Conservation (phyloP, 2,797 vertebrate genomes). For the Oreochromis grahami region DNA sequence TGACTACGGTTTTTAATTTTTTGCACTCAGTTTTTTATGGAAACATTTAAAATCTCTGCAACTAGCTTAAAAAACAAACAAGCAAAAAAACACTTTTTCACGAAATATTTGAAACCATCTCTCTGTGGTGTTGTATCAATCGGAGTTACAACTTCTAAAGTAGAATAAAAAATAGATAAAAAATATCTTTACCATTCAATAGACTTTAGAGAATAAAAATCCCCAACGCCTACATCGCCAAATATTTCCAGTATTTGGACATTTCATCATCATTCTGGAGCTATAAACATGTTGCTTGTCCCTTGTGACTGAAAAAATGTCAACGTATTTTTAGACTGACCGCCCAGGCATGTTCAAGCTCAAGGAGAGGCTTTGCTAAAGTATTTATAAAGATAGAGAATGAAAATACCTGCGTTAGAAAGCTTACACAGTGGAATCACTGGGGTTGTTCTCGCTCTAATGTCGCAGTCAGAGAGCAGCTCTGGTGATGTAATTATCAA, state of each 20-base stretch:
- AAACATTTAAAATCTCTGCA: fast-evolving
- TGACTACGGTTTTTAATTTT: background rate
- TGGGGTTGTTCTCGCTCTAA: background rate
- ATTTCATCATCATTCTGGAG: background rate
- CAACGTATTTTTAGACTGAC: background rate
- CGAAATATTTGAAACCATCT: background rate
- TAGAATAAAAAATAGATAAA: no score
- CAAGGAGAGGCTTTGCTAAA: background rate
- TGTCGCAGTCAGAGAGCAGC: background rate
- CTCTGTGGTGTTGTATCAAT: background rate
- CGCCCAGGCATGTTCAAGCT: fast-evolving
- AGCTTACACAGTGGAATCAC: background rate
- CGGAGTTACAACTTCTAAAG: background rate
- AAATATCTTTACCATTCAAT: background rate
- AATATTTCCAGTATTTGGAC: background rate
- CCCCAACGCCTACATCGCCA: background rate
- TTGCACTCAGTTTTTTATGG: background rate
- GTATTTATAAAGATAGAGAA: background rate
- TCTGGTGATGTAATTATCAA: background rate
- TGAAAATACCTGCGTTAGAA: background rate
- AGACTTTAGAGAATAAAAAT: background rate
- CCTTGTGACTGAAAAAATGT: background rate
- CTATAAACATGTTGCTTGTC: background rate
- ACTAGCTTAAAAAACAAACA: background rate
- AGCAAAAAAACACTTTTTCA: background rate